Conservation (phyloP, 2,797 vertebrate species). For the Hozukius guyotensis region DNA sequence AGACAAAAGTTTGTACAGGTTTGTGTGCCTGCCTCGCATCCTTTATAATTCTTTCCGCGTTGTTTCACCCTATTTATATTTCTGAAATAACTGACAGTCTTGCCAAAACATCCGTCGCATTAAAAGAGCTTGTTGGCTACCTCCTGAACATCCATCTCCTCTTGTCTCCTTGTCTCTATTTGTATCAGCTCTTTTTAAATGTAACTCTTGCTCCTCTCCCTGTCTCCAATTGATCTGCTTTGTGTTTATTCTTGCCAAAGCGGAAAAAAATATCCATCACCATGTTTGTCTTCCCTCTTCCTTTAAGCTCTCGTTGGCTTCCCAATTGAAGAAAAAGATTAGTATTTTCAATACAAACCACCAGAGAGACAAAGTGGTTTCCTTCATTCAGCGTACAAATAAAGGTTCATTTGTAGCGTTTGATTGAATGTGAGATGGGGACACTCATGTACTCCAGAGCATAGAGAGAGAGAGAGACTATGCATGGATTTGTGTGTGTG, state of each 20-base stretch:
- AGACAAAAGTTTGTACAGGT: neutral
- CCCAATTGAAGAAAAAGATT: neutral
- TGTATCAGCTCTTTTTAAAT: slow-evolving; percentile 3
- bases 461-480: neutral
- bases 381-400: neutral
- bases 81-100: neutral
- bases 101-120: slow-evolving; percentile 13
- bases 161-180: neutral
- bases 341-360: neutral
- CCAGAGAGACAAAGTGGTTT: neutral
- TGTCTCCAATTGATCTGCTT: neutral
- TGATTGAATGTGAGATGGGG: neutral
- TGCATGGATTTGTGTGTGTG: neutral
- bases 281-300: neutral
- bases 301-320: neutral
- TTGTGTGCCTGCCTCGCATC: neutral
- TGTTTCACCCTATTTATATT: slow-evolving; percentile 13
- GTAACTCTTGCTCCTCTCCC: neutral
- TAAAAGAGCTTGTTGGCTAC: slow-evolving; percentile 20
- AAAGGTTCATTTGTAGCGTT: neutral
- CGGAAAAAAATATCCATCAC: neutral
- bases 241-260: neutral
- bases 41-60: neutral
- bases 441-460: neutral
- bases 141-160: slow-evolving; percentile 2